These are phyloP conservation scores for Ataeniobius toweri DNA, from an alignment of 2,797 vertebrate species.

Conservation along the genomic window DNA sequence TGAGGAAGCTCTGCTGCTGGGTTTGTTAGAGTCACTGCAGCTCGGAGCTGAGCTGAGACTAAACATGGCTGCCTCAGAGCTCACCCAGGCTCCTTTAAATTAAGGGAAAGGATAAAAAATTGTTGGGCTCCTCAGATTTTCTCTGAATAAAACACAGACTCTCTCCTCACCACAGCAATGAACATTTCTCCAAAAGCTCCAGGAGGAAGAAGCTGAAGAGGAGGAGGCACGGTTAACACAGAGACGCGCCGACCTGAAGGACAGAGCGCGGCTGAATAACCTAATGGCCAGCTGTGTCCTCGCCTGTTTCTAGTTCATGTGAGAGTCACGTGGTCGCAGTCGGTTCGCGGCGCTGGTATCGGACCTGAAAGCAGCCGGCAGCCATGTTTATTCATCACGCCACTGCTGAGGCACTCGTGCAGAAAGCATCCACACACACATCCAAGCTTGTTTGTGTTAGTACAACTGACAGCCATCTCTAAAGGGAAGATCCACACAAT, in stretches of 20 bases:
- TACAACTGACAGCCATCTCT: not conserved
- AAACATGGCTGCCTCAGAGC: not conserved
- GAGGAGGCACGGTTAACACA: not conserved
- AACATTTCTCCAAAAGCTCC: no score
- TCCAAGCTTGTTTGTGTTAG: not conserved
- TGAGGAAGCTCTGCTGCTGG: no score
- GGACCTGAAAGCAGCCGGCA: conserved; percentile 13
- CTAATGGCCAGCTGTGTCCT: not conserved
- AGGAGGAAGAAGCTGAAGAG: not conserved
- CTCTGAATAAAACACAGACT: not conserved
- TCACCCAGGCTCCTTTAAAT: not conserved
- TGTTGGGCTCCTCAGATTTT: not conserved
- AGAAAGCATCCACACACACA: conserved; percentile 27
- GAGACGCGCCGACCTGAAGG: not conserved
- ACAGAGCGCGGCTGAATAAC: not conserved
- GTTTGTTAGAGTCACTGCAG: no score
- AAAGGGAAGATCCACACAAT: not conserved
- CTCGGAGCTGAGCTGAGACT: not conserved
- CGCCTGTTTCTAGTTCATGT: not conserved
- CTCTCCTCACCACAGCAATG: not conserved
- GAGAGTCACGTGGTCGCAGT: conserved; percentile 34
- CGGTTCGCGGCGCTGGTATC: no score
- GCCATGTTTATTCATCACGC: conserved; percentile 39
- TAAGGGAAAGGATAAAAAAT: not conserved
- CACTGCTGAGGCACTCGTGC: conserved; percentile 30